phyloP scores from a whole-genome alignment of 2,797 vertebrate species.

The Poeciliopsis infans region DNA sequence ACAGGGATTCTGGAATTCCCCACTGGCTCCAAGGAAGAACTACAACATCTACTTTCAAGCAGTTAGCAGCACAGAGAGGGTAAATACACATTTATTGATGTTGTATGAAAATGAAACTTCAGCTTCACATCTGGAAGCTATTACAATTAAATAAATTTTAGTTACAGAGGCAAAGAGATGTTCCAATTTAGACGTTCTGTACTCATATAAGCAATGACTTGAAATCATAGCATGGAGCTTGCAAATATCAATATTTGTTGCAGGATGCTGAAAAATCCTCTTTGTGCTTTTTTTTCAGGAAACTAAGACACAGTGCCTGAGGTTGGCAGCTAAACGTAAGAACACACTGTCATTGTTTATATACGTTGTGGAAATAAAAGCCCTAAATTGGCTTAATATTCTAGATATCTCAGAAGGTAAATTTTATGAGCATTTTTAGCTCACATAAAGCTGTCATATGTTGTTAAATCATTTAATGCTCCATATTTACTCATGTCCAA shows the following conservation, averaged over 20 bases:
- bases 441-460: neutral
- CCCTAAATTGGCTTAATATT: neutral
- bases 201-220: neutral
- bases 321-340: slow-evolving; percentile 99
- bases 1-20: slow-evolving; percentile 95
- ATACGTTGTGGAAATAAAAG: neutral
- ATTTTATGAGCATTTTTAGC: neutral
- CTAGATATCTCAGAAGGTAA: neutral
- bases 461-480: neutral
- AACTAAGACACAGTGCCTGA: slow-evolving; percentile 97
- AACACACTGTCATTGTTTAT: slow-evolving; percentile 6
- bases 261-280: neutral
- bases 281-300: slow-evolving; percentile 82
- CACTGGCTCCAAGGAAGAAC: slow-evolving; percentile 93
- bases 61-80: slow-evolving; percentile 98
- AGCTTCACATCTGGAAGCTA: slow-evolving; percentile 11
- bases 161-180: slow-evolving; percentile 7
- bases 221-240: neutral
- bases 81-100: slow-evolving; percentile 60
- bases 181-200: neutral
- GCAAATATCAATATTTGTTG: neutral
- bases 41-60: slow-evolving; percentile 99
- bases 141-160: slow-evolving; percentile 2
- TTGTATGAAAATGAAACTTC: slow-evolving; percentile 3
- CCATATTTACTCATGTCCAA: neutral